Conservation (phyloP, 2,113 vertebrate species). For the Chaetops frenatus region DNA sequence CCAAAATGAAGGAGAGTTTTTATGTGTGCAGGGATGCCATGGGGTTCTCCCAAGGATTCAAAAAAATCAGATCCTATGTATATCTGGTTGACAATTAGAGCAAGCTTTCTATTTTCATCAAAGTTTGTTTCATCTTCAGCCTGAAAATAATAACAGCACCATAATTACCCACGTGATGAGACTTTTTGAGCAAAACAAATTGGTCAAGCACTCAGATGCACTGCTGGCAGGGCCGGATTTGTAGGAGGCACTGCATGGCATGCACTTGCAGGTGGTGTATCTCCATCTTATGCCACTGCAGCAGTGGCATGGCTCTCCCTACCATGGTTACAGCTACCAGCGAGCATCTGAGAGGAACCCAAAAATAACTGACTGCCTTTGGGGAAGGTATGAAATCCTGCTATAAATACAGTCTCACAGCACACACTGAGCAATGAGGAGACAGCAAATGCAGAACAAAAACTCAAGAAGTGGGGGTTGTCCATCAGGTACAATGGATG, state of each 20-base stretch:
- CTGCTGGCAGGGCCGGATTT: background rate
- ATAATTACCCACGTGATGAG: background rate
- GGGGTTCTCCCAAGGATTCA: background rate
- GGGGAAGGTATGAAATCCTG: fast-evolving
- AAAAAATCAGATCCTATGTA: background rate
- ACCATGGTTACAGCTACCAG: background rate
- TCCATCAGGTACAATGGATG: background rate
- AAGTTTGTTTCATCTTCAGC: background rate
- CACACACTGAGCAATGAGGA: background rate
- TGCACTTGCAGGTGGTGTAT: background rate
- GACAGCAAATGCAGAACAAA: background rate
- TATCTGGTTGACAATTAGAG: background rate
- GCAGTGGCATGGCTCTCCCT: background rate
- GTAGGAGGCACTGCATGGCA: background rate
- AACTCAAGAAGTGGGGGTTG: background rate
- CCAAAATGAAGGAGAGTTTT: background rate
- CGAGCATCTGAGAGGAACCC: background rate
- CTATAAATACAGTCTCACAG: background rate
- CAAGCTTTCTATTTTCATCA: background rate
- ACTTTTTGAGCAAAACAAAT: background rate
- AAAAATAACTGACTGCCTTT: background rate
- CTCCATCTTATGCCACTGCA: background rate
- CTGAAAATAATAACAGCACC: background rate
- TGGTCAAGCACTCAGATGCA: background rate
- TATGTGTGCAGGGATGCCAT: background rate